Base-by-base conservation (phyloP, 2,797 vertebrate species). In the Fringilla coelebs region DNA sequence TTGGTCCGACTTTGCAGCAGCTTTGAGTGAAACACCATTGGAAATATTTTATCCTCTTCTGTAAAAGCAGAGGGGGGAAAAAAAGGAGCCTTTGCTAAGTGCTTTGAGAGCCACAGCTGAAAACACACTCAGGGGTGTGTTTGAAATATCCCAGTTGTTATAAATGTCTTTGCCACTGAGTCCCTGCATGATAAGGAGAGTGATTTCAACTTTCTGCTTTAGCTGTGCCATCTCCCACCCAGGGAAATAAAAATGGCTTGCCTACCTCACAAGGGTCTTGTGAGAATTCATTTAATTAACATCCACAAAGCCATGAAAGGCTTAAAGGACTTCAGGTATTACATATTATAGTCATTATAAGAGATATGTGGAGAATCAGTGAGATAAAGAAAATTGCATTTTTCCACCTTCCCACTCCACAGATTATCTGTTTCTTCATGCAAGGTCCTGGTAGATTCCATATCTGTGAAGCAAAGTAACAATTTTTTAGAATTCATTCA, bases 201-300 rank as follows among this genome's bases (percentile, higher is more conserved):
- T 63, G 78, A 89, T 93, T 94, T 89, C 70, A 94, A 81, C 78
- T 94, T 92, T 75, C 72, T 95, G 75, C 87, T 88, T 80, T 85
- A 85, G 84, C 76, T 66, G 61, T 71, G 52, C 71, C 38, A 31
- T 87, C 52, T 90, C 49, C 29, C 55, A 85, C 40, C 40, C 58
- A 81, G 87, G 65, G 81, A 91, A 74, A 87, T 66, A 76, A 74
- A 79, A 78, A 58, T 46, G 46, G 11, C 48, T 83, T 45, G 36
- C 61, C 45, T 92, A 43, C 74, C 36, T 63, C 74, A 60, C 58
- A 58, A 61, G 49, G 58, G 41, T 83, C 61, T 58, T 61, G 52
- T 77, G 62, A 90, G 85, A 94, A 94, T 91, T 89, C 88, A 78
- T 90, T 96, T 90, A 93, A 93, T 96, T 94, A 95, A 88, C 68